Evolutionary conservation across 2,797 vertebrate genomes (phyloP).

Genomic region (Microhierax caerulescens): DNA sequence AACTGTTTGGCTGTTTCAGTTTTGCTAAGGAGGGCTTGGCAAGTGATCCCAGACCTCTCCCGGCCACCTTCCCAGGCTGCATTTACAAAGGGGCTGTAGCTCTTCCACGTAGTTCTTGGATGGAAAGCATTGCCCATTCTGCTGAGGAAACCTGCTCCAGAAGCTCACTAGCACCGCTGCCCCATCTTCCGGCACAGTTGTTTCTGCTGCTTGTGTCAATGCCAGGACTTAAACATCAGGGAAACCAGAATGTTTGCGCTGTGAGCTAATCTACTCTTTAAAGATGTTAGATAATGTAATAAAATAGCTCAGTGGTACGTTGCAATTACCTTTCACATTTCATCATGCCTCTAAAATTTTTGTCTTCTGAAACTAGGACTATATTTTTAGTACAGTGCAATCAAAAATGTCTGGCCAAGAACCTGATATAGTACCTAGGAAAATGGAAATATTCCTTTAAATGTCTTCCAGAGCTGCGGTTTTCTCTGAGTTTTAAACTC

Average conservation of each 20-base stretch:
- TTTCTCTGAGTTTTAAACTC: constrained; percentile 30
- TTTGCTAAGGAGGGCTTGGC: constrained; percentile 20
- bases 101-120: not conserved
- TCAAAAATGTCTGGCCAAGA: constrained; percentile 50
- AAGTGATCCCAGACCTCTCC: not conserved
- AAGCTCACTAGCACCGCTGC: not conserved
- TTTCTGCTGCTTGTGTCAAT: not conserved
- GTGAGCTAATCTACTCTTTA: constrained; percentile 61
- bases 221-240: constrained; percentile 46
- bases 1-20: not conserved
- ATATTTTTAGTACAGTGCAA: constrained; percentile 31
- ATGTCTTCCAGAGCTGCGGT: constrained; percentile 24
- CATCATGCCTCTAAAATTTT: constrained; percentile 57
- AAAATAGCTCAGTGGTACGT: constrained; percentile 11
- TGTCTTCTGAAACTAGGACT: constrained; percentile 28
- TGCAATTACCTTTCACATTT: constrained; percentile 61
- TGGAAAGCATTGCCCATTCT: not conserved
- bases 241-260: constrained; percentile 54
- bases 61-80: not conserved
- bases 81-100: not conserved
- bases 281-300: constrained; percentile 57
- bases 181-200: not conserved
- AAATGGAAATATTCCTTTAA: constrained; percentile 58
- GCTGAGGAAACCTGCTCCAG: not conserved
- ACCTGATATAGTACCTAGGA: constrained; percentile 57